Evolutionary conservation across 2,888 invertebrate genomes (phyloP).

Genomic region (Drosophila ustulata): DNA sequence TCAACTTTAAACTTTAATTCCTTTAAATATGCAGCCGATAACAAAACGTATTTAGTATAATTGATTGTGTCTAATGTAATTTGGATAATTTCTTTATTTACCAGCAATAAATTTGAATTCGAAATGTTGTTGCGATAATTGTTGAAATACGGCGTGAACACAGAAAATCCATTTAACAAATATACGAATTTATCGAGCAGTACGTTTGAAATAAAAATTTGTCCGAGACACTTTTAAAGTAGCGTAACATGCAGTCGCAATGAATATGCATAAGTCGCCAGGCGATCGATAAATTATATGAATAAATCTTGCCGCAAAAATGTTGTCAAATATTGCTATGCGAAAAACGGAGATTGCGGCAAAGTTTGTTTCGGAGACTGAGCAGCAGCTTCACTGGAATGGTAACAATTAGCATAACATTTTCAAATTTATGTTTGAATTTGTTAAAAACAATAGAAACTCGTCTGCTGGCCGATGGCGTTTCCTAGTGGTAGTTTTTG

Average conservation of each 20-base stretch:
- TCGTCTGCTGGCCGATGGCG: conserved; percentile 41
- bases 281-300: conserved; percentile 57
- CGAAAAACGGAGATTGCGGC: conserved; percentile 24
- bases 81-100: conserved; percentile 12
- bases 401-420: conserved; percentile 75
- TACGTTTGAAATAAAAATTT: conserved; percentile 57
- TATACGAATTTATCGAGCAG: not conserved
- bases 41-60: not conserved
- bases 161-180: conserved; percentile 59
- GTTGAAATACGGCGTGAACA: conserved; percentile 43
- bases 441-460: conserved; percentile 60
- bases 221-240: conserved; percentile 65
- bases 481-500: conserved; percentile 44
- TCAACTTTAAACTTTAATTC: not conserved
- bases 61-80: conserved; percentile 4
- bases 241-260: conserved; percentile 61
- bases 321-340: conserved; percentile 25
- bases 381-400: conserved; percentile 41
- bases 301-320: conserved; percentile 35
- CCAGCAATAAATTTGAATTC: conserved; percentile 29
- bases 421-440: conserved; percentile 70
- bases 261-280: conserved; percentile 72
- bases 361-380: conserved; percentile 25
- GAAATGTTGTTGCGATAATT: conserved; percentile 45
- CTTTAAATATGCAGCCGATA: not conserved